phyloP scores from a whole-genome alignment of 2,113 vertebrate species.

The Vidua chalybeata region DNA sequence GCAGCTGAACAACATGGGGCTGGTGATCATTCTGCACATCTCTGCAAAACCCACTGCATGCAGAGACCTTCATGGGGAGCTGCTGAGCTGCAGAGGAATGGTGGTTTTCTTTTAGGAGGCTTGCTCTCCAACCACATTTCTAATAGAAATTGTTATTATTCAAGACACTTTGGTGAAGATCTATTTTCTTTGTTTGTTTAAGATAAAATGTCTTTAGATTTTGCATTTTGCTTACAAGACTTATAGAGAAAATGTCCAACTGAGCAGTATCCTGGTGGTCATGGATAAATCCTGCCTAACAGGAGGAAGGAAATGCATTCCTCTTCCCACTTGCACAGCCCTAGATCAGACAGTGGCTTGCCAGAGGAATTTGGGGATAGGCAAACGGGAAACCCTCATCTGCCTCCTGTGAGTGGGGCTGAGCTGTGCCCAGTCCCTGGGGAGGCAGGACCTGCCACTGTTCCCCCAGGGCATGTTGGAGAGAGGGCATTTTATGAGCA shows the following conservation, averaged over 20 bases:
- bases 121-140: not conserved
- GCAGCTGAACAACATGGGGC: not conserved
- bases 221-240: not conserved
- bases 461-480: accelerated
- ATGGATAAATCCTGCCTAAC: not conserved
- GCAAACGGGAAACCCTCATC: accelerated
- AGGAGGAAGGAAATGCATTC: not conserved
- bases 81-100: not conserved
- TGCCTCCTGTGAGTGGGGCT: not conserved
- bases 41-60: not conserved
- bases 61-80: not conserved
- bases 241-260: not conserved
- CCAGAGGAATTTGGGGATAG: not conserved
- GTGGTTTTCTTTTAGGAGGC: not conserved
- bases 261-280: not conserved
- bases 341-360: not conserved
- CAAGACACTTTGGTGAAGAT: not conserved
- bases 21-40: not conserved
- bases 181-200: not conserved
- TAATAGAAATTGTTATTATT: not conserved
- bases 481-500: not conserved
- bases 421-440: not conserved
- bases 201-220: not conserved
- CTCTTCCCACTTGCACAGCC: not conserved
- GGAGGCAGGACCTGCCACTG: not conserved